Evolutionary conservation across 2,888 invertebrate genomes (phyloP), one percentile per base, ranked within the genome.

Genomic region (Limnephilus marmoratus): DNA sequence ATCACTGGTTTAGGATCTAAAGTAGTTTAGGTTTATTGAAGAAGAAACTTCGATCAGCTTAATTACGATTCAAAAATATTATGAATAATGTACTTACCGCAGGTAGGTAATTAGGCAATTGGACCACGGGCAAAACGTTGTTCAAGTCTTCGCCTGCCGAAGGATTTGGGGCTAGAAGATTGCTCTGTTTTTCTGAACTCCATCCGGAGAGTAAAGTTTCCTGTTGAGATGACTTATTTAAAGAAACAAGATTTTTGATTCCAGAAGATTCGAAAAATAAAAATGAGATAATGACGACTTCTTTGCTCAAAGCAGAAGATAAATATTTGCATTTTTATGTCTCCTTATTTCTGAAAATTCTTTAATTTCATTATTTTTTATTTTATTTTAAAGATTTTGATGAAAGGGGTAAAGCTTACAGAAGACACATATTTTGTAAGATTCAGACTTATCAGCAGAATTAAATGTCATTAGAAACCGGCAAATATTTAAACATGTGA

Each of bases 151-250:
- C 88, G 68, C 68, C 31, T 34, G 88, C 68, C 11, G 88, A 41
- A 80, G 80, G 37, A 31, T 29, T 86, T 41, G 90, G 85, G 24
- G 82, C 41, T n/a, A 89, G n/a, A 18, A 87, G 90, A 34, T 80
- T 80, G 86, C 81, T 87, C 41, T 91, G 92, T 80, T 93, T 93
- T 24, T 83, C 90, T n/a, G 90, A 85, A 82, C 49, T 83, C 87
- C 91, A 90, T 85, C 93, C 91, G 81, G 82, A 53, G 85, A 93
- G 93, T n/a, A 93, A 37, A 34, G 93, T 92, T 34, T 93, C 92
- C 93, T 93, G 92, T 68, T 24, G 68, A 68, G 24, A 68, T n/a
- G 24, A 68, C 24, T 68, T 68, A 68, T 68, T 68, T 24, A 37
- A 83, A 0, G 5, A 83, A 15, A 34, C 2, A 83, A 34, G 13